Conservation (phyloP, 30 jellyfish, hydroid and myxozoan genomes). For the Aurelia aurita region DNA sequence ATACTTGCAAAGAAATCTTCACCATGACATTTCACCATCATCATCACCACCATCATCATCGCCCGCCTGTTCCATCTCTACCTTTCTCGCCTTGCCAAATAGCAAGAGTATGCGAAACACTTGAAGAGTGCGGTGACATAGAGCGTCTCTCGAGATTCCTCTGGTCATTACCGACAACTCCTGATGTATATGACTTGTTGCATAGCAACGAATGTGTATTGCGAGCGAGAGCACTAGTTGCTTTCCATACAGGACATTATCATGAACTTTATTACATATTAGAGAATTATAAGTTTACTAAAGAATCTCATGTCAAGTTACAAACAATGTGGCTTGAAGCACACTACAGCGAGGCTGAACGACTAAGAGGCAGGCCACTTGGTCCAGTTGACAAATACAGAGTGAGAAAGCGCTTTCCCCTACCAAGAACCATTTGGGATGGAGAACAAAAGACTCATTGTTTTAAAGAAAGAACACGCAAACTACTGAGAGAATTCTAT, state of each 20-base stretch:
- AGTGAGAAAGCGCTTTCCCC: slow-evolving; percentile 96
- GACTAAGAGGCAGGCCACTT: slow-evolving; percentile 88
- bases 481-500: slow-evolving; percentile 83
- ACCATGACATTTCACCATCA: slow-evolving; percentile 58
- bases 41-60: slow-evolving; percentile 66
- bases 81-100: slow-evolving; percentile 93
- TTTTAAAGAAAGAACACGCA: slow-evolving; percentile 90
- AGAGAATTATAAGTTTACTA: slow-evolving; percentile 86
- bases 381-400: slow-evolving; percentile 99
- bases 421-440: slow-evolving; percentile 98
- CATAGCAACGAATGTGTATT: slow-evolving; percentile 83
- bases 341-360: slow-evolving; percentile 94
- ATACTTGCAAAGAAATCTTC: background rate
- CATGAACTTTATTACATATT: slow-evolving; percentile 90
- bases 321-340: slow-evolving; percentile 99
- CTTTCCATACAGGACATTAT: slow-evolving; percentile 88
- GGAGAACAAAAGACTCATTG: slow-evolving; percentile 99
- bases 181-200: slow-evolving; percentile 80
- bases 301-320: slow-evolving; percentile 85
- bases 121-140: slow-evolving; percentile 96
- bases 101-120: slow-evolving; percentile 93
- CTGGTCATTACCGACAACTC: slow-evolving; percentile 91
- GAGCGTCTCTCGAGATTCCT: slow-evolving; percentile 91
- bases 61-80: slow-evolving; percentile 71
- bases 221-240: slow-evolving; percentile 93